Evolutionary conservation across 2,888 invertebrate species (phyloP).

Genomic region (Bellardia bayeri): DNA sequence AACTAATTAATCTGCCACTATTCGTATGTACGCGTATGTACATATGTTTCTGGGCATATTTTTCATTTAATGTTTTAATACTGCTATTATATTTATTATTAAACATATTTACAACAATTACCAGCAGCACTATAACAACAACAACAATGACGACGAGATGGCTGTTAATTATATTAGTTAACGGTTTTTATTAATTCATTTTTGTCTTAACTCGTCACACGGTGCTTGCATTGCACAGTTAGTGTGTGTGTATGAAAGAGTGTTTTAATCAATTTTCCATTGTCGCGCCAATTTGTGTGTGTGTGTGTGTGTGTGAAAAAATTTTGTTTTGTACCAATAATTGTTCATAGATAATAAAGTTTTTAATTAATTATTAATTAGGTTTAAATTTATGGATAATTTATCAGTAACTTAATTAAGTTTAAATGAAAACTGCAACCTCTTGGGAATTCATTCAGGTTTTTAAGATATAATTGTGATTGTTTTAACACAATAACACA

Average conservation of each 20-base stretch:
- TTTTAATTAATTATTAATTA: slow-evolving; percentile 33
- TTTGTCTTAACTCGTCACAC: slow-evolving; percentile 45
- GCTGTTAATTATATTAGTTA: slow-evolving; percentile 61
- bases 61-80: slow-evolving; percentile 39
- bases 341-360: background rate
- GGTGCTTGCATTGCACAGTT: slow-evolving; percentile 1
- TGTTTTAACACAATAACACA: slow-evolving; percentile 12
- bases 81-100: slow-evolving; percentile 42
- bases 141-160: slow-evolving; percentile 28
- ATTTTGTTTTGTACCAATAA: background rate
- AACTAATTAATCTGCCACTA: slow-evolving; percentile 46
- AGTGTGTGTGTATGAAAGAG: background rate
- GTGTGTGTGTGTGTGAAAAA: slow-evolving; percentile 37
- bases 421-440: slow-evolving; percentile 21
- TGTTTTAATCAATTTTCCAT: slow-evolving; percentile 30
- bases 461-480: background rate
- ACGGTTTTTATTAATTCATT: slow-evolving; percentile 48
- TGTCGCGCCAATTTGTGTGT: slow-evolving; percentile 31
- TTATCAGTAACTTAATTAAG: slow-evolving; percentile 26
- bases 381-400: slow-evolving; percentile 17
- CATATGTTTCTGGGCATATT: slow-evolving; percentile 30
- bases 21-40: background rate
- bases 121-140: slow-evolving; percentile 20
- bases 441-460: background rate
- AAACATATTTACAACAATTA: slow-evolving; percentile 42